Evolutionary conservation across 2,888 invertebrate genomes (phyloP), one percentile per base, ranked within the genome.

Genomic region (Pterostichus niger): DNA sequence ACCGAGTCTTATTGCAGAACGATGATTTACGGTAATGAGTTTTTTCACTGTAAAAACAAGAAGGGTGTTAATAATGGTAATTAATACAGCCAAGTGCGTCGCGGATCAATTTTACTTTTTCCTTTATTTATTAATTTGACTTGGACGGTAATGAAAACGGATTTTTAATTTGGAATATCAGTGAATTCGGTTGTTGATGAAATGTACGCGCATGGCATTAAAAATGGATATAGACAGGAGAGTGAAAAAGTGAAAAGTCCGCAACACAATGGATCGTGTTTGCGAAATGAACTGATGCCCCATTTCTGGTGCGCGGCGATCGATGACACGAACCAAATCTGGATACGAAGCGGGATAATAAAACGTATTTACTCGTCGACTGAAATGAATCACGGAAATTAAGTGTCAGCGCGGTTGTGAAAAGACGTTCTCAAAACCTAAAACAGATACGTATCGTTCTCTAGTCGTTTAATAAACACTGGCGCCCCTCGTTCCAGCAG

Each of bases 11-110:
- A 92, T 92, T 91, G 91, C 91, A 89, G 91, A 91, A 90, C 91
- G 91, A 91, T 92, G 92, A 92, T 92, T 92, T 92, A 92, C 92
- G 91, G 91, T 92, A 92, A 92, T 92, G 91, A 91, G 90, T 90
- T 90, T 90, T 90, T 88, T 87, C 86, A 83, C 84, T 84, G 86
- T 86, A 89, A 89, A 90, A 88, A 89, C 89, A 90, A 90, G 89
- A 90, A 89, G 89, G 90, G 90, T 91, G 91, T 91, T 92, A 92
- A 92, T 92, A 92, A 92, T 91, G 91, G 92, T 92, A 92, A 92
- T 92, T 92, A 92, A 92, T 92, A 92, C 68, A 68, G 13, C 52
- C 80, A 52, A 80, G 52, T 80, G 54, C 24, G 17, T 11, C 59
- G 31, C 33, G 11, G 61, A 61, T 61, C 61, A 61, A 61, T 61